These are phyloP conservation scores for Telenomus remus DNA, from an alignment of 1,140 invertebrate species.

Conservation along the genomic window DNA sequence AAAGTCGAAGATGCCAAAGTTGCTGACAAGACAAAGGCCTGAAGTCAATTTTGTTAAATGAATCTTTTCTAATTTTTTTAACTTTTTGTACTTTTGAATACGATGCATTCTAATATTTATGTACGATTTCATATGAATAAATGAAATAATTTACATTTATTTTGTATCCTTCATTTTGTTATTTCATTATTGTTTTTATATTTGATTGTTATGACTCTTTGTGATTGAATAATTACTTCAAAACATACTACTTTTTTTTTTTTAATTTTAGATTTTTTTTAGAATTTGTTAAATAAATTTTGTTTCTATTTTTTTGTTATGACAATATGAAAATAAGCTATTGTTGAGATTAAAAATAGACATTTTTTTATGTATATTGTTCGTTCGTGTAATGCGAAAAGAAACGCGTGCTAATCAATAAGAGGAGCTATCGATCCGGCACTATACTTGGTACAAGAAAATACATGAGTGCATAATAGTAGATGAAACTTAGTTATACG, in stretches of 20 bases:
- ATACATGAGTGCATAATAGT: conserved; percentile 31
- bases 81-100: neutral
- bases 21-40: neutral
- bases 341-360: neutral
- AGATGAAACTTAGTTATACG: conserved; percentile 23
- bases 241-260: no score
- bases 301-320: no score
- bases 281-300: no score
- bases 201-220: no score
- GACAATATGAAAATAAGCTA: no score
- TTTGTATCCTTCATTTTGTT: neutral
- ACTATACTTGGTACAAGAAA: conserved; percentile 40
- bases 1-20: neutral
- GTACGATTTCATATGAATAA: conserved; percentile 9
- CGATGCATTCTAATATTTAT: conserved; percentile 20
- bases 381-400: conserved; percentile 32
- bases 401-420: conserved; percentile 47
- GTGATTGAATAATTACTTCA: no score
- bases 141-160: neutral
- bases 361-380: conserved; percentile 20
- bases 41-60: neutral
- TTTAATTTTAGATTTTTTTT: no score
- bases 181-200: no score
- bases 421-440: conserved; percentile 39
- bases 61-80: no score